Evolutionary conservation across 2,797 vertebrate species (phyloP).

Genomic region (Ciconia nigra): DNA sequence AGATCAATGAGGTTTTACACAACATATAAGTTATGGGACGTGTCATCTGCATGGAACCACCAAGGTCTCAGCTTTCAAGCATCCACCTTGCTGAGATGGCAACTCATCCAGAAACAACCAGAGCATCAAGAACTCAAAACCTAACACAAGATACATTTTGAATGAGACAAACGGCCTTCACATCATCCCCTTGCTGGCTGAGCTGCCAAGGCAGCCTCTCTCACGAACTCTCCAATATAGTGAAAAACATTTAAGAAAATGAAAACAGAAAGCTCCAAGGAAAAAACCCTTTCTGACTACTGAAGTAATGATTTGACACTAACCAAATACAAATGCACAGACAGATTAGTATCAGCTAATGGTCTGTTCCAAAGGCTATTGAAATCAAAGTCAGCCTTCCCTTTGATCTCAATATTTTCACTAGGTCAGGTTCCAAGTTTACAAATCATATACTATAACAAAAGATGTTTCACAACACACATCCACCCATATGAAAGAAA

Average conservation of each 20-base stretch:
- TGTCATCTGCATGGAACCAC: background rate
- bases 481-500: background rate
- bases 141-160: background rate
- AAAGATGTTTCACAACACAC: conserved; percentile 24
- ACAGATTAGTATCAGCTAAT: conserved; percentile 28
- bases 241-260: background rate
- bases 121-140: background rate
- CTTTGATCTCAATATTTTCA: conserved; percentile 22
- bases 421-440: conserved; percentile 33
- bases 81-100: background rate
- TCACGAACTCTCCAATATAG: background rate
- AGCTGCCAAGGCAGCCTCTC: background rate
- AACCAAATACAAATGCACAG: background rate
- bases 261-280: background rate
- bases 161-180: background rate
- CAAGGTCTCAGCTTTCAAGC: background rate
- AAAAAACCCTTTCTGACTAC: background rate
- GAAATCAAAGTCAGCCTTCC: conserved; percentile 21
- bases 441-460: background rate
- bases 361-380: background rate
- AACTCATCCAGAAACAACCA: background rate
- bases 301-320: conserved; percentile 2
- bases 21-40: fast-evolving
- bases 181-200: background rate
- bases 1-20: background rate